phyloP scores from a whole-genome alignment of 2,113 vertebrate genomes.

The Oryzias celebensis region DNA sequence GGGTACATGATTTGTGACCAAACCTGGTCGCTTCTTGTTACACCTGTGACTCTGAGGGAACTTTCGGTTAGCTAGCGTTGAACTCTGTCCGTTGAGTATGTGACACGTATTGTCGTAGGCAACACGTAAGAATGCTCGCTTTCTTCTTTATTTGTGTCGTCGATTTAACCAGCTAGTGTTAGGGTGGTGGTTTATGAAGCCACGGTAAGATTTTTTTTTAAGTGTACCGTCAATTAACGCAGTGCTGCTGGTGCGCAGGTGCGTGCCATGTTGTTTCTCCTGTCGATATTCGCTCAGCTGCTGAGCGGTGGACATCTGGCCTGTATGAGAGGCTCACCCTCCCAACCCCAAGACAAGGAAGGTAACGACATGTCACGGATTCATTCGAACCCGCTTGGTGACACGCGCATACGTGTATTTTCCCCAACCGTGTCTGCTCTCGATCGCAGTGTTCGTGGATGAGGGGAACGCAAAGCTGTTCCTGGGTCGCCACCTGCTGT shows the following conservation, averaged over 20 bases:
- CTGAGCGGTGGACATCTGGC: conserved; percentile 68
- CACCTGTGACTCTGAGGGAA: not conserved
- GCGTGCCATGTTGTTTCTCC: conserved; percentile 74
- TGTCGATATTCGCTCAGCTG: conserved; percentile 78
- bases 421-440: not conserved
- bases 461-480: conserved; percentile 85
- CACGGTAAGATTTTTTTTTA: too few relatives aligned
- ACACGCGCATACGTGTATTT: not conserved
- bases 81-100: conserved; percentile 5
- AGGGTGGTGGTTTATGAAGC: too few relatives aligned
- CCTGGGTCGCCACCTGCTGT: conserved; percentile 85
- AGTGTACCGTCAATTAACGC: conserved; percentile 3
- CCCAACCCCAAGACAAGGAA: conserved; percentile 42
- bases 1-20: conserved; percentile 8
- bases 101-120: not conserved
- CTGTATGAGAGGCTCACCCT: conserved; percentile 50
- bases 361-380: conserved; percentile 68
- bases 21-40: conserved; percentile 28
- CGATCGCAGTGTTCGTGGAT: conserved; percentile 82
- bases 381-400: not conserved
- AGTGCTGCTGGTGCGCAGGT: conserved; percentile 52
- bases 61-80: conserved; percentile 3
- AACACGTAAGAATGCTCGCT: not conserved
- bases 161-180: too few relatives aligned
- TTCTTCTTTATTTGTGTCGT: too few relatives aligned